Conservation (phyloP, 2,888 invertebrate species). For the Elegia similella region DNA sequence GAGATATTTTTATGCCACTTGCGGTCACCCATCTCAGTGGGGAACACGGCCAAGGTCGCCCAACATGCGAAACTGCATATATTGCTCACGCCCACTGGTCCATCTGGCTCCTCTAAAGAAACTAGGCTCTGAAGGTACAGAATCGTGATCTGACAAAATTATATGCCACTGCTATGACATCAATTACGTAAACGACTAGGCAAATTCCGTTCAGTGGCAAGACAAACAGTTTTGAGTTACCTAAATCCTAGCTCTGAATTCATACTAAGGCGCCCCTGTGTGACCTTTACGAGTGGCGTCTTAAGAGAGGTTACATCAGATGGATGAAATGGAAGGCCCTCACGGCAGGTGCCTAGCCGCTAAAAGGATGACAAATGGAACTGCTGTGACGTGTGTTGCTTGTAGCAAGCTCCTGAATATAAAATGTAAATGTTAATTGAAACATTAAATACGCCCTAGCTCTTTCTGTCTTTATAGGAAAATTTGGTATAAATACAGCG, state of each 20-base stretch:
- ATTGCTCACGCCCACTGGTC: no score
- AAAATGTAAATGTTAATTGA: background rate
- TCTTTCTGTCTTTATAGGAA: no score
- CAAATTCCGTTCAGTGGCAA: background rate
- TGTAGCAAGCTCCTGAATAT: background rate
- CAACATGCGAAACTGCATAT: no score
- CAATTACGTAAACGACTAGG: background rate
- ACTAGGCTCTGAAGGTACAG: no score
- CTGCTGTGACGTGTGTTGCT: background rate
- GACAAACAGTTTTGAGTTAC: background rate
- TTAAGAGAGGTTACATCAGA: slow-evolving; percentile 15
- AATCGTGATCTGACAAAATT: no score
- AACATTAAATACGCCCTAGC: no score
- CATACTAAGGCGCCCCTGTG: slow-evolving; percentile 37
- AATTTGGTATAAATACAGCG: no score
- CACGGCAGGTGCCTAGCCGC: background rate
- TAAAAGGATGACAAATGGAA: background rate
- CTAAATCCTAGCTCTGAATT: slow-evolving; percentile 17
- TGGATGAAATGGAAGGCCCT: slow-evolving; percentile 7
- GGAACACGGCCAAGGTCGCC: no score
- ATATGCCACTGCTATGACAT: background rate
- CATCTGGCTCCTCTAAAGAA: no score
- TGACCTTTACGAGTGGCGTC: slow-evolving; percentile 41
- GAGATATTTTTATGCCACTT: no score
- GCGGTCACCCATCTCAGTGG: no score